Evolutionary conservation across 92 coral and sea anemone genomes (phyloP).

Genomic region (Palythoa heliodiscus): DNA sequence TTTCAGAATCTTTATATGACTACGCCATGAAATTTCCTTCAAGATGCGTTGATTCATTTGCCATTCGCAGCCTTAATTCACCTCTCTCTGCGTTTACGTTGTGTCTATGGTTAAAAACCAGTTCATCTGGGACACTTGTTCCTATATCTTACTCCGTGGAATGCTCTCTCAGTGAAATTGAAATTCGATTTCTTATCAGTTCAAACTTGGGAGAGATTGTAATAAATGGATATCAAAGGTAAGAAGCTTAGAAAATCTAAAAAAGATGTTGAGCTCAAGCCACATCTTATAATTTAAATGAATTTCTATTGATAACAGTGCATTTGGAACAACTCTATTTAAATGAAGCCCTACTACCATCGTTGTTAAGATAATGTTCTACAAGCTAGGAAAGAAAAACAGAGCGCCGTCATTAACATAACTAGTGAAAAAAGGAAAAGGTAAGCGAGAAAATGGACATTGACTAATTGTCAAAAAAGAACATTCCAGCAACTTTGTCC

Average conservation of each 20-base stretch:
- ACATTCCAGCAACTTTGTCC: not conserved
- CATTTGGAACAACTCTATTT: too few relatives aligned
- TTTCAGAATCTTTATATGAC: not conserved
- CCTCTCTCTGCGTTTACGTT: not conserved
- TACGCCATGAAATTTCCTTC: conserved; percentile 1
- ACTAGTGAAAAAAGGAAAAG: too few relatives aligned
- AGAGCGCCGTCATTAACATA: too few relatives aligned
- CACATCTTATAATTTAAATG: too few relatives aligned
- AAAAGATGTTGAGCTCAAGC: not conserved
- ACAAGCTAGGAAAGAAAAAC: too few relatives aligned
- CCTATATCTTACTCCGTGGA: conserved; percentile 7
- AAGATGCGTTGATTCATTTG: conserved; percentile 6
- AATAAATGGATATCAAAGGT: conserved; percentile 11
- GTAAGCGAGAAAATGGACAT: too few relatives aligned
- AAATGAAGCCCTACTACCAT: too few relatives aligned
- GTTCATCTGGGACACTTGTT: conserved; percentile 26
- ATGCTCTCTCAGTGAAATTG: not conserved
- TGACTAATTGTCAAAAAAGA: too few relatives aligned
- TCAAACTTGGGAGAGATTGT: conserved; percentile 16
- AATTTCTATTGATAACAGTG: too few relatives aligned
- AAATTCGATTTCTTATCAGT: conserved; percentile 10
- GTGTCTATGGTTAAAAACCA: conserved; percentile 22
- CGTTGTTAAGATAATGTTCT: too few relatives aligned
- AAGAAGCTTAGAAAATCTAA: not conserved
- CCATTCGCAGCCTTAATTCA: not conserved